Evolutionary conservation across 2,113 vertebrate species (phyloP), one percentile per base, ranked within the genome.

Genomic region (Lophura nycthemera): DNA sequence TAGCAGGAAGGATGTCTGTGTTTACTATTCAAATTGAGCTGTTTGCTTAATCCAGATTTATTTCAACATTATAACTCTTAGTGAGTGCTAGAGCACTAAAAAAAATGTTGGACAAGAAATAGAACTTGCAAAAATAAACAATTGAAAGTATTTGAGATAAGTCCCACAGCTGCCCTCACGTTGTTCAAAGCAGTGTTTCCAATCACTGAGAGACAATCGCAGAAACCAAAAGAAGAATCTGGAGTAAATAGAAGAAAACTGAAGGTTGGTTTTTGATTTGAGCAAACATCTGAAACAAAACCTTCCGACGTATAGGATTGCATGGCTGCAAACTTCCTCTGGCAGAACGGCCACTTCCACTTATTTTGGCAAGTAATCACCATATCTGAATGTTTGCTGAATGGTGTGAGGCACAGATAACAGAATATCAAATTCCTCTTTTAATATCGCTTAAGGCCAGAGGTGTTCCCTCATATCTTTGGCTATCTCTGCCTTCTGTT

Each of bases 21-120:
- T 96, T 93, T 94, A 24, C 76, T 81, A 91, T 86, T n/a, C 73
- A 36, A 88, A 81, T 77, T 21, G 10, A 70, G 95, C 65, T 91
- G 76, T 96, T 83, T 95, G n/a, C 83, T 96, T 94, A 96, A 91
- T 71, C 32, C 56, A 63, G 64, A 50, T 83, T 91, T 95, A 75
- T 74, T 77, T 93, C 38, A 83, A 52, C 21, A 13, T 42, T 80
- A 40, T 50, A 71, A 63, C 50, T 91, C 61, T 66, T 83, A 70
- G 59, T 43, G 69, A 67, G 72, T 50, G 74, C 27, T 11, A 38
- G 50, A 74, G 72, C 56, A 90, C 47, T 52, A 66, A 32, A 85
- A 86, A 88, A 25, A 47, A 36, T 83, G 80, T 88, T 81, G 38
- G 72, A 64, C 52, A 60, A 65, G 76, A 64, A 88, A 61, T 64